Evolutionary conservation across 1,140 invertebrate genomes (phyloP).

Genomic region (Brachionus asplanchnoidis): DNA sequence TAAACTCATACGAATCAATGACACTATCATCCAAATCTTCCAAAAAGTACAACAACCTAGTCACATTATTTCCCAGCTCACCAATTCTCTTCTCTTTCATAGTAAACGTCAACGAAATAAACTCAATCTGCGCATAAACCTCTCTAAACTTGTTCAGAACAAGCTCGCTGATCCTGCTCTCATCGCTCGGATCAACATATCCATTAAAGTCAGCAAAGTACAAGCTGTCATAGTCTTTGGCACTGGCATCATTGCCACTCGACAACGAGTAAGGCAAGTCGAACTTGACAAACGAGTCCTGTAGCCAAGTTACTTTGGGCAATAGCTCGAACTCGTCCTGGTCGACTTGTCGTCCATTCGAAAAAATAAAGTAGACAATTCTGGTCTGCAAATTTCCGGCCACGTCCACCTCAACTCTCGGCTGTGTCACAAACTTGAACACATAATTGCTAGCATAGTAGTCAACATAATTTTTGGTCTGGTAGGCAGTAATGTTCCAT

Average conservation of each 20-base stretch:
- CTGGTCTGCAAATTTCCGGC: neutral
- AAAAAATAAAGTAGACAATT: constrained; percentile 10
- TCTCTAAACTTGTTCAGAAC: constrained; percentile 2
- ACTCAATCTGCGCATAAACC: neutral
- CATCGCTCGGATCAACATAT: neutral
- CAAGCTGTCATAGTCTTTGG: constrained; percentile 2
- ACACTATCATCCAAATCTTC: neutral
- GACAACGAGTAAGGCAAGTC: constrained; percentile 2
- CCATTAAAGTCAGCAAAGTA: constrained; percentile 17
- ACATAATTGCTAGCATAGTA: constrained; percentile 14
- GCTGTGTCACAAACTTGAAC: neutral
- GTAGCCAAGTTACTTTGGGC: constrained; percentile 9
- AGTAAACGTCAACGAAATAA: neutral
- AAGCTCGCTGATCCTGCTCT: neutral
- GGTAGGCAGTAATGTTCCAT: constrained; percentile 38
- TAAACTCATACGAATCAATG: neutral
- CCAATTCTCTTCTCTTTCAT: constrained; percentile 38
- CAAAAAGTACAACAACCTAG: constrained; percentile 24
- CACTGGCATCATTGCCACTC: neutral
- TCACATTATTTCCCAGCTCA: constrained; percentile 6
- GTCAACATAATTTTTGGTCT: neutral
- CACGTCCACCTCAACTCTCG: neutral
- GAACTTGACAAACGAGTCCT: constrained; percentile 28
- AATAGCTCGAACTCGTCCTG: constrained; percentile 26
- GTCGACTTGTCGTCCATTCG: neutral